phyloP scores from a whole-genome alignment of 2,113 vertebrate species.

The Thunnus maccoyii region DNA sequence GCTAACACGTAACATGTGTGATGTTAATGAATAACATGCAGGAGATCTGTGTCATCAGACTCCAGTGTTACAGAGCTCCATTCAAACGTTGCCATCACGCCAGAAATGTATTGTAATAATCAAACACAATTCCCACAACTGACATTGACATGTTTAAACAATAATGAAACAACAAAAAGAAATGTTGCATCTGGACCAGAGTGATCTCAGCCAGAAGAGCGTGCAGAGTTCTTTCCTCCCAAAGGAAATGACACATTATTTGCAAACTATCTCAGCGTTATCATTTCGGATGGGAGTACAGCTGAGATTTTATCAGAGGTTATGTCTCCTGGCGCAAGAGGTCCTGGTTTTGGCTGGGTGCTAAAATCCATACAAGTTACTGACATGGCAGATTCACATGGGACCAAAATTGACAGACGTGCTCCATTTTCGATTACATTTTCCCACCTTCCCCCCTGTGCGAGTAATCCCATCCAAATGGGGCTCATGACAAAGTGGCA shows the following conservation, averaged over 20 bases:
- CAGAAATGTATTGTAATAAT: conserved; percentile 43
- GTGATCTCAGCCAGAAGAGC: conserved; percentile 47
- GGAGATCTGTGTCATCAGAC: conserved; percentile 52
- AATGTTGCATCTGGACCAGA: conserved; percentile 37
- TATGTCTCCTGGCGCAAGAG: conserved; percentile 33
- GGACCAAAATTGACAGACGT: conserved; percentile 41
- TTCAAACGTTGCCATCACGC: conserved; percentile 49
- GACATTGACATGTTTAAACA: conserved; percentile 59
- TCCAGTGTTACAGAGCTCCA: conserved; percentile 37
- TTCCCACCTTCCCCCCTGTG: neutral
- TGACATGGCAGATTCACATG: conserved; percentile 47
- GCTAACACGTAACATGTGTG: conserved; percentile 69
- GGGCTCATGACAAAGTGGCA: conserved; percentile 34
- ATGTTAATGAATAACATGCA: conserved; percentile 69
- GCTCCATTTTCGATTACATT: conserved; percentile 41
- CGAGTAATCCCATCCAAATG: conserved; percentile 40
- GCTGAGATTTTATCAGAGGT: conserved; percentile 38
- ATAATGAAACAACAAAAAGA: conserved; percentile 14
- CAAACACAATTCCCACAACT: conserved; percentile 52
- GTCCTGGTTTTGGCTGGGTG: conserved; percentile 20
- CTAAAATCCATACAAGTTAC: conserved; percentile 47
- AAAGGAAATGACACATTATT: conserved; percentile 49
- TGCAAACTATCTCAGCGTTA: conserved; percentile 57
- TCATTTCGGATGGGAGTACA: conserved; percentile 34
- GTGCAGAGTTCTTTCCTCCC: neutral